These are phyloP conservation scores for Drosophila sturtevanti DNA, from an alignment of 1,140 invertebrate genomes.

Conservation along the genomic window DNA sequence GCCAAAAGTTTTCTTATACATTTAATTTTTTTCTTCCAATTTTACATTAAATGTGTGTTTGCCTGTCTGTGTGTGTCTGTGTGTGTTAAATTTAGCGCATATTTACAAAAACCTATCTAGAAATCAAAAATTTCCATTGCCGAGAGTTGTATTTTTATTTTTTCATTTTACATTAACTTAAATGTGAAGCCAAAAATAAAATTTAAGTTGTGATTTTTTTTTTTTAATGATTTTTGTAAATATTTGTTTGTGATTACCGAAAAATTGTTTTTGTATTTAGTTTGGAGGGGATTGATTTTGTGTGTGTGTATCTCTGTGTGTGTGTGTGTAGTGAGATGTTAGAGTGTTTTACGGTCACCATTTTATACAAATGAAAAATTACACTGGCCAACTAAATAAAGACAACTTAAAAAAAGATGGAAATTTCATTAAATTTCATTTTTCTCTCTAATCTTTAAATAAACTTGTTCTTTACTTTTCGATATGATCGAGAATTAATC, in stretches of 20 bases:
- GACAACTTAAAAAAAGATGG: neutral
- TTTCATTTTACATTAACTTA: neutral
- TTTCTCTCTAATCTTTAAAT: too few relatives aligned
- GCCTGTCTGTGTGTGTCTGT: constrained; percentile 16
- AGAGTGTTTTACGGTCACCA: constrained; percentile 52
- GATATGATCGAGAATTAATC: too few relatives aligned
- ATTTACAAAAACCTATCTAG: constrained; percentile 71
- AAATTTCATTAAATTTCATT: too few relatives aligned
- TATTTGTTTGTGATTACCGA: constrained; percentile 7
- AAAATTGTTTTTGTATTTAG: neutral
- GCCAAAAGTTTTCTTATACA: constrained; percentile 56
- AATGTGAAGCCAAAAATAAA: constrained; percentile 17
- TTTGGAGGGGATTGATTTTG: neutral
- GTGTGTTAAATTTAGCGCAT: constrained; percentile 63
- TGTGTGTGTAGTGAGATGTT: constrained; percentile 23
- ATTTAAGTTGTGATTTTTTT: constrained; percentile 2
- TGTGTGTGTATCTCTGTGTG: constrained; percentile 25
- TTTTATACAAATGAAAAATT: constrained; percentile 62
- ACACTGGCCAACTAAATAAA: neutral
- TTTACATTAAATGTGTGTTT: constrained; percentile 60
- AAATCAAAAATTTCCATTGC: constrained; percentile 4
- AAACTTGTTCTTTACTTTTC: too few relatives aligned
- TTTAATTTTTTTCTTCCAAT: constrained; percentile 44
- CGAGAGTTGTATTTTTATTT: constrained; percentile 14
- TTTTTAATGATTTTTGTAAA: constrained; percentile 50